Evolutionary conservation across 2,888 invertebrate genomes (phyloP).

Genomic region (Altica lythri): DNA sequence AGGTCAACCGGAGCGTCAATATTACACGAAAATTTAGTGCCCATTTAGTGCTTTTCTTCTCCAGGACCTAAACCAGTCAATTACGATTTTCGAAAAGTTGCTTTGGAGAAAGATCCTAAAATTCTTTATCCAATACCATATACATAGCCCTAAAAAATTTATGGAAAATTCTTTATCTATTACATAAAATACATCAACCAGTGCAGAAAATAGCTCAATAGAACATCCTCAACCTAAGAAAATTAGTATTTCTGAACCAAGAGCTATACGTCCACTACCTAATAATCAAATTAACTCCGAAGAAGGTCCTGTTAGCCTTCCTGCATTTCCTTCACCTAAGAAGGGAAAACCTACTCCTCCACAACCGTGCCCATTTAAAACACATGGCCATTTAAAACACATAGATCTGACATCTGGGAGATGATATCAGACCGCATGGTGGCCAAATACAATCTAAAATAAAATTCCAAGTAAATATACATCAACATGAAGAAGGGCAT

Average conservation of each 20-base stretch:
- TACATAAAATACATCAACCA: conserved; percentile 24
- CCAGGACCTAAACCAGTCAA: conserved; percentile 93
- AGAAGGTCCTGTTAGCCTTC: conserved; percentile 61
- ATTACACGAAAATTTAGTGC: too few species aligned
- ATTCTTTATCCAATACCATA: conserved; percentile 88
- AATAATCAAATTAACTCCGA: conserved; percentile 43
- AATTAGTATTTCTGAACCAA: conserved; percentile 64
- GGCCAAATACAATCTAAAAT: too few species aligned
- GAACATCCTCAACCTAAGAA: conserved; percentile 81
- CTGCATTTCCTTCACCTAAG: conserved; percentile 59
- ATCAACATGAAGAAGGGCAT: too few species aligned
- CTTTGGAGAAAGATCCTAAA: conserved; percentile 89
- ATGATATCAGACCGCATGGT: too few species aligned
- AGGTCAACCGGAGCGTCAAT: too few species aligned
- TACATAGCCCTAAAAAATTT: conserved; percentile 51
- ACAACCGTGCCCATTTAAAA: conserved; percentile 80
- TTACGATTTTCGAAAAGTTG: conserved; percentile 92
- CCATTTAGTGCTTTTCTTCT: conserved; percentile 86
- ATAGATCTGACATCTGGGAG: too few species aligned
- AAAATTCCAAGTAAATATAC: too few species aligned
- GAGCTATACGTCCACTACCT: conserved; percentile 79
- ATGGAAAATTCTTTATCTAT: conserved; percentile 41
- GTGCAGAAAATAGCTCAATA: conserved; percentile 58
- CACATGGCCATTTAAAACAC: conserved; percentile 84
- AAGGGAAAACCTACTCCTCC: conserved; percentile 88